Evolutionary conservation across 2,113 vertebrate genomes (phyloP).

Genomic region (Python bivittatus): DNA sequence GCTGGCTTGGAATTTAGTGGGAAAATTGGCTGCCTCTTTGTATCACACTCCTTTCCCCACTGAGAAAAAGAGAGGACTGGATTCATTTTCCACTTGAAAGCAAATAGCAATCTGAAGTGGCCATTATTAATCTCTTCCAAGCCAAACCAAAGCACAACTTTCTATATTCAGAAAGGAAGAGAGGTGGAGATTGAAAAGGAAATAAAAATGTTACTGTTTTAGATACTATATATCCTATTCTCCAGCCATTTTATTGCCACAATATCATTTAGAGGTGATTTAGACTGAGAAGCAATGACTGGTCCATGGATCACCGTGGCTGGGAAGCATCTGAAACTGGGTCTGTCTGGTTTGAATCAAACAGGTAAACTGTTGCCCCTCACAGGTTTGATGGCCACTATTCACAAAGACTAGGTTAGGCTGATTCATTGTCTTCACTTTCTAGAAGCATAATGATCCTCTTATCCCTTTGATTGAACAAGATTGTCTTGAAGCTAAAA

Average conservation of each 20-base stretch:
- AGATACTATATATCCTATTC: not conserved
- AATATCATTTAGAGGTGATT: not conserved
- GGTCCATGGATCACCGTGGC: not conserved
- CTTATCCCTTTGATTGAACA: not conserved
- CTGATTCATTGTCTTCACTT: not conserved
- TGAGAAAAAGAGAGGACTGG: not conserved
- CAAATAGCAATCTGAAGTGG: not conserved
- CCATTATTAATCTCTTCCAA: not conserved
- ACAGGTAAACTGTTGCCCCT: not conserved
- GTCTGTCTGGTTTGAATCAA: not conserved
- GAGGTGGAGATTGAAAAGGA: not conserved
- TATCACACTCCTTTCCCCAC: not conserved
- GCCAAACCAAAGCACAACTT: not conserved
- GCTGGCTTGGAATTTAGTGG: accelerated
- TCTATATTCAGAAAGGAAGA: not conserved
- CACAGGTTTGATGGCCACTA: not conserved
- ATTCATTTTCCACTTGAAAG: constrained; percentile 21
- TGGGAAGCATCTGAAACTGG: not conserved
- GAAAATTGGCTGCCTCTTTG: not conserved
- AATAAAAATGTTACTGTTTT: not conserved
- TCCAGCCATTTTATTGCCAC: not conserved
- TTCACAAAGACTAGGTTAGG: not conserved
- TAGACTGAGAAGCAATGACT: not conserved
- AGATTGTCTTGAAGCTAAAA: not conserved
- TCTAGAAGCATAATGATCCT: not conserved